Base-by-base conservation (phyloP, 1,140 invertebrate genomes). In the Maniola jurtina region DNA sequence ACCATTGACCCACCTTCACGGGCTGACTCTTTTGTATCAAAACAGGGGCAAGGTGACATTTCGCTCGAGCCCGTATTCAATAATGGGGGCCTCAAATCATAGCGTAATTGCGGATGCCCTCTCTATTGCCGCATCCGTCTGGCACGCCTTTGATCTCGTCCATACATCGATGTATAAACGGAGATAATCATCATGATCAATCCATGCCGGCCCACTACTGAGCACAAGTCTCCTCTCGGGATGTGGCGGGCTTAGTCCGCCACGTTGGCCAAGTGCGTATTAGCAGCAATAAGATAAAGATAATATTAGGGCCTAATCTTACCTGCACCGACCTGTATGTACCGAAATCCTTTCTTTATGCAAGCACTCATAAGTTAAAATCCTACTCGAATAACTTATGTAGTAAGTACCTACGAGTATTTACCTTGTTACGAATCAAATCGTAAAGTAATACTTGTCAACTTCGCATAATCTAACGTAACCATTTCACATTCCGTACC, bases 1-100 rank as follows among this genome's bases (percentile, higher is more conserved):
- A 45, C 42, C 13, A 45, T 13, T 45, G 42, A n/a, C 42, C 42
- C 13, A 45, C 42, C 42, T 45, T n/a, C 42, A 45, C 42, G 42
- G 10, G 59, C 36, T 16, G 38, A 64, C 64, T 57, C 52, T 45
- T 50, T 40, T 63, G 62, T 48, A 64, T 57, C 15, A 57, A 63
- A 61, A 64, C 50, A 56, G 54, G 56, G 36, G 57, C 74, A 73
- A 76, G 74, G 74, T 76, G 74, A 76, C 70, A 66, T 70, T 70
- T 70, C 68, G 64, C 65, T 66, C 63, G 47, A 48, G 48, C 68
- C 66, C 57, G 58, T 48, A 57, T 58, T 61, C 35, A 54, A 70
- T 72, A 76, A 79, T 78, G 60, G 80, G 82, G 80, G 76, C 80
- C 78, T 84, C 82, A 79, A 85, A 85, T 83, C 77, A 83, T 72